Evolutionary conservation across 2,113 vertebrate species (phyloP).

Genomic region (Phylloscopus whistleri): DNA sequence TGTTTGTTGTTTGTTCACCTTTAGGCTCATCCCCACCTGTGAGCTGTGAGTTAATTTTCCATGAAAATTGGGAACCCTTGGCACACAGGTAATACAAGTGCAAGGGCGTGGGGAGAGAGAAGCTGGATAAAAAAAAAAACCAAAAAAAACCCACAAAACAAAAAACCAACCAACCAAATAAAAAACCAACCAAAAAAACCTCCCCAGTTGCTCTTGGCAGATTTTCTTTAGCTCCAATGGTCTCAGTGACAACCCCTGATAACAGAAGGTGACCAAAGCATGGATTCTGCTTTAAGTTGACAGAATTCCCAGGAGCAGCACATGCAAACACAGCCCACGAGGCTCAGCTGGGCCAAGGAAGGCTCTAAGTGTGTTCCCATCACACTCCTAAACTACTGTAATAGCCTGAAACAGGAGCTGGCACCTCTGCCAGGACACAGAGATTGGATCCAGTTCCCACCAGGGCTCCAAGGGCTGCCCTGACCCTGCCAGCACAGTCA

Average conservation of each 20-base stretch:
- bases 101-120: neutral
- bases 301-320: neutral
- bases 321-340: accelerated
- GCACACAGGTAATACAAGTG: neutral
- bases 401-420: neutral
- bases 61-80: accelerated
- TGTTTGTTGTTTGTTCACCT: neutral
- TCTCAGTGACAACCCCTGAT: neutral
- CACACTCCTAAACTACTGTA: neutral
- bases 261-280: neutral
- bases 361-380: neutral
- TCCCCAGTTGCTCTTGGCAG: accelerated
- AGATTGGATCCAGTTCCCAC: neutral
- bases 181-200: no score
- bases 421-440: neutral
- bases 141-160: no score
- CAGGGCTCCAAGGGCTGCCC: neutral
- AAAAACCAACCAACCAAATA: no score
- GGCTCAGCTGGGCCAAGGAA: neutral
- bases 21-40: neutral
- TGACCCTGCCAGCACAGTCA: neutral
- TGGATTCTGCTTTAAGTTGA: neutral
- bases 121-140: neutral
- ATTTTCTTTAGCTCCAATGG: neutral
- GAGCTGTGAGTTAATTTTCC: accelerated